These are phyloP conservation scores for Athripsodes cinereus DNA, from an alignment of 2,888 invertebrate species.

Conservation along the genomic window DNA sequence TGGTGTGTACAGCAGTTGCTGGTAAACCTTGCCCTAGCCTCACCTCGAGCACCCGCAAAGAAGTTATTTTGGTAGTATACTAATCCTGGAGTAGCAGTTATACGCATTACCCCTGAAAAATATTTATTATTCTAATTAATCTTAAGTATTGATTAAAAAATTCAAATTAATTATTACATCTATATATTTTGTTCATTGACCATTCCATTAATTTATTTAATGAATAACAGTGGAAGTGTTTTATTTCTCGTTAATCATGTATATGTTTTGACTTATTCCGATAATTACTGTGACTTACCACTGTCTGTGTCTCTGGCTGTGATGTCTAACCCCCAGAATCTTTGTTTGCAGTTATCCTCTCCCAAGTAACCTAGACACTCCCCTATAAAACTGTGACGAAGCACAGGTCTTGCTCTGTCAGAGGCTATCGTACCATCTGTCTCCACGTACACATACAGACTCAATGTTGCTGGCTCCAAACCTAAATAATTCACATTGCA, in stretches of 20 bases:
- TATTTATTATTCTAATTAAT: too few relatives aligned
- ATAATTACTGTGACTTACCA: slow-evolving; percentile 47
- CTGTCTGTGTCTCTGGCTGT: slow-evolving; percentile 60
- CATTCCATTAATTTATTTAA: too few relatives aligned
- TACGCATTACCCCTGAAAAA: slow-evolving; percentile 49
- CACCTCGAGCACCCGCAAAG: slow-evolving; percentile 60
- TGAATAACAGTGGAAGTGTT: too few relatives aligned
- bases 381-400: slow-evolving; percentile 59
- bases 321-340: slow-evolving; percentile 65
- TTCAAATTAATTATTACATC: too few relatives aligned
- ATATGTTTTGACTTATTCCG: too few relatives aligned
- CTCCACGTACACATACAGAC: slow-evolving; percentile 41
- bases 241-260: too few relatives aligned
- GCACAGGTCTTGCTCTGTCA: slow-evolving; percentile 53
- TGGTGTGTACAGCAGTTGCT: slow-evolving; percentile 68
- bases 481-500: slow-evolving; percentile 30
- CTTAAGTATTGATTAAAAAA: too few relatives aligned
- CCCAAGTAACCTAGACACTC: slow-evolving; percentile 53
- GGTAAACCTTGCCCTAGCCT: slow-evolving; percentile 60
- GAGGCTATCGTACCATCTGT: slow-evolving; percentile 31
- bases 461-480: slow-evolving; percentile 39
- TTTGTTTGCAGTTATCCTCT: slow-evolving; percentile 54
- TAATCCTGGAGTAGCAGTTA: slow-evolving; percentile 55
- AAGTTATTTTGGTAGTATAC: slow-evolving; percentile 57
- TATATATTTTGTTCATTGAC: too few relatives aligned